Conservation (phyloP, 2,888 invertebrate species). For the Chromoteleia sp. region DNA sequence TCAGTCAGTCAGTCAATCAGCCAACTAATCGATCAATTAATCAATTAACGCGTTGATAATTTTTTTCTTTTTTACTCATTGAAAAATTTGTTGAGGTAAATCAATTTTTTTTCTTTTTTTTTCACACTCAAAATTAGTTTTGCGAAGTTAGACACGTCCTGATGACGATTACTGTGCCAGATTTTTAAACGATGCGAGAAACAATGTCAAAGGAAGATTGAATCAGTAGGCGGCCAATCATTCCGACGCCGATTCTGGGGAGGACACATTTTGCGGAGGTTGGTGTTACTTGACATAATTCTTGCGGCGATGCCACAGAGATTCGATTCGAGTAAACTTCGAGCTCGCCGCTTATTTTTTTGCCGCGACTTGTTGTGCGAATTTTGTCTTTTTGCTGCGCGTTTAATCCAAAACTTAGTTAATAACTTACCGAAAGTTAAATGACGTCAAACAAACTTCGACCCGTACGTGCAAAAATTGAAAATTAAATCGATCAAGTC, state of each 20-base stretch:
- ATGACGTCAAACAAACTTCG: not conserved
- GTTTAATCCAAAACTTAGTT: not conserved
- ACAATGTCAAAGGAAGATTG: constrained; percentile 42
- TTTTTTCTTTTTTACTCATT: not conserved
- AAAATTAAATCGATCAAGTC: no score
- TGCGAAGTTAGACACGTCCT: not conserved
- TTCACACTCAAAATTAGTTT: constrained; percentile 4
- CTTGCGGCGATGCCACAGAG: constrained; percentile 7
- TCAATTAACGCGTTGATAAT: not conserved
- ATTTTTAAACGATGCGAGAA: not conserved
- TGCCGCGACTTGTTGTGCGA: constrained; percentile 12
- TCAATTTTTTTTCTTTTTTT: not conserved
- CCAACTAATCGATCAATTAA: no score
- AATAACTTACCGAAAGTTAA: not conserved
- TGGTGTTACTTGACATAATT: constrained; percentile 49
- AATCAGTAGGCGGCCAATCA: constrained; percentile 47
- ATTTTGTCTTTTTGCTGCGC: not conserved
- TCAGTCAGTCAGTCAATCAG: no score
- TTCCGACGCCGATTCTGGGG: constrained; percentile 37
- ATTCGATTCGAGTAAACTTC: not conserved
- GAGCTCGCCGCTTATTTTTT: not conserved
- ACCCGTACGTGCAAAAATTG: no score
- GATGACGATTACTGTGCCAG: not conserved
- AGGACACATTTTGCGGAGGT: constrained; percentile 36
- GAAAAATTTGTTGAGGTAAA: not conserved